Evolutionary conservation across 1,140 invertebrate species (phyloP), one percentile per base, ranked within the genome.

Genomic region (Mercenaria mercenaria): DNA sequence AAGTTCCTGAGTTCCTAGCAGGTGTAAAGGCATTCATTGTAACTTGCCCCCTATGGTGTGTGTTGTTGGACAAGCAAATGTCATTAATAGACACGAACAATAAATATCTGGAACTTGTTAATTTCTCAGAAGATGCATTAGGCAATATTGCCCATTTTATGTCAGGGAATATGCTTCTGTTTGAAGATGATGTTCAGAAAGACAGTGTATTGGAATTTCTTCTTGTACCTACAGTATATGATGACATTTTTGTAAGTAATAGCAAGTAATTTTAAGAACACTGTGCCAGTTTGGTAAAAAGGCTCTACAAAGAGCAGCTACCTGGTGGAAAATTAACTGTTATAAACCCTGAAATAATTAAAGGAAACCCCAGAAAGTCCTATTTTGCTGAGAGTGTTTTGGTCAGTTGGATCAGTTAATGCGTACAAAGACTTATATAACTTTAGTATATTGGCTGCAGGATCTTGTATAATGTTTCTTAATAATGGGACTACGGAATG

Each of bases 341-440:
- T 32, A 20, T 29, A 1, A 52, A 82, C 32, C 23, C 20, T 34
- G 34, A 59, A 23, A 15, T 37, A n/a, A n/a, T n/a, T n/a, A 82
- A 64, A 64, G 52, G 52, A 61, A 64, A 10, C 26, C 52, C 50
- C 3, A 83, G 82, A 83, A 82, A 61, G 29, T 82, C 79, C 32
- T 56, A 34, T 23, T 90, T 77, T 52, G 81, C 80, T 23, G 88
- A 90, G 47, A 84, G 88, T 90, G 79, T 88, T 6, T 90, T 90
- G 84, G 88, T 47, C 47, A 82, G 50, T 74, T 84, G 23, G 80
- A 89, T 32, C 52, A 77, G 4, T 64, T 89, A n/a, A 20, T 89
- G 23, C 32, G 88, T 32, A 59, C 67, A 41, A 89, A 89, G 56
- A 79, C 79, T n/a, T n/a, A n/a, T n/a, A n/a, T 29, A 72, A 59